A percentile compares a stretch with the other conserved stretches of the same genome.
phyloP scores from a whole-genome alignment of 2,797 vertebrate genomes.

The Antrozous pallidus region DNA sequence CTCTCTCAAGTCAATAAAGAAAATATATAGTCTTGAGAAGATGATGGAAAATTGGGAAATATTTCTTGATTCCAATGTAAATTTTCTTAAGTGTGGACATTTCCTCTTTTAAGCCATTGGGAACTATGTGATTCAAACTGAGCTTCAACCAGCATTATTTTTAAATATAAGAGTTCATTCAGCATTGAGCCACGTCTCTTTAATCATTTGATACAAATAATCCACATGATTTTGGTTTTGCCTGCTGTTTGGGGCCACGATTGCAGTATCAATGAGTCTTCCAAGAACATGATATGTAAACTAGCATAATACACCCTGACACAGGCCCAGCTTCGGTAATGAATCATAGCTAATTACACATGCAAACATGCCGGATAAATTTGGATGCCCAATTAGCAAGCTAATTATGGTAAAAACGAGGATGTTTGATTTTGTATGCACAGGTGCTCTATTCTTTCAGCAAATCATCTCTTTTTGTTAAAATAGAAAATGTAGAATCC shows the following conservation, averaged over 20 bases:
- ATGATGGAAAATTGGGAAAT: neutral
- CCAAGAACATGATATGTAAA: constrained; percentile 53
- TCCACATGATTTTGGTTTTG: neutral
- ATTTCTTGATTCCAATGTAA: neutral
- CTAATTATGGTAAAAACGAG: constrained; percentile 59
- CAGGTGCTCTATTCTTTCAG: constrained; percentile 60
- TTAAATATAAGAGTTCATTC: neutral
- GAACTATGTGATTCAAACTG: neutral
- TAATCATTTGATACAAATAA: neutral
- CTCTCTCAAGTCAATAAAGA: too few species aligned
- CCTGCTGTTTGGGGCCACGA: neutral
- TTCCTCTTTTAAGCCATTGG: neutral
- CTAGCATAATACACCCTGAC: neutral
- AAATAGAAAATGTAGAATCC: constrained; percentile 37
- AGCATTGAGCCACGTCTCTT: neutral
- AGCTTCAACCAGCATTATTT: neutral
- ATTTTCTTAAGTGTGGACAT: neutral
- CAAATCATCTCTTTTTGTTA: constrained; percentile 50
- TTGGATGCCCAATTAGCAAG: constrained; percentile 53
- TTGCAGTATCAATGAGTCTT: neutral
- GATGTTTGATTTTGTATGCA: constrained; percentile 2
- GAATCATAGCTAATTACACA: constrained; percentile 41
- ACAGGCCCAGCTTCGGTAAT: neutral
- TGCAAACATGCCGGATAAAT: constrained; percentile 52
- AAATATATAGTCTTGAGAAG: neutral